These are phyloP conservation scores for Hafferia zeledoni DNA, from an alignment of 2,797 vertebrate genomes.

Conservation along the genomic window DNA sequence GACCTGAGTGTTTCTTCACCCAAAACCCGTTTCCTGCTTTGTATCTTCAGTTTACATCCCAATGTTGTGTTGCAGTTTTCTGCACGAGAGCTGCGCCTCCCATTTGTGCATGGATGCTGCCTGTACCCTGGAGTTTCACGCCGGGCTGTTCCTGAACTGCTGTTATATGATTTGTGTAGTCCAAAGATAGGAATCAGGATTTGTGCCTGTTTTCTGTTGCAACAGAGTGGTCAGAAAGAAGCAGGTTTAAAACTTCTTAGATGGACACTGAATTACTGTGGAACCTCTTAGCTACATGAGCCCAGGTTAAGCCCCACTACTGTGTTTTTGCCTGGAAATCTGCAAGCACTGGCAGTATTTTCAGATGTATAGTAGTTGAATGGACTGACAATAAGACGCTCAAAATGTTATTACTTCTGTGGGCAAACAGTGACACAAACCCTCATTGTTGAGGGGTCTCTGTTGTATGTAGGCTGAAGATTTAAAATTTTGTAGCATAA, in stretches of 20 bases:
- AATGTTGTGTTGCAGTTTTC: neutral
- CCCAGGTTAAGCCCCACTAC: neutral
- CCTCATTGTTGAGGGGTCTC: neutral
- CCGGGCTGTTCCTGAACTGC: neutral
- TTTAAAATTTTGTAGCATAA: neutral
- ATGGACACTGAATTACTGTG: neutral
- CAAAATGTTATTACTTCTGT: neutral
- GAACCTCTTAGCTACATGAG: neutral
- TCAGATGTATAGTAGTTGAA: neutral
- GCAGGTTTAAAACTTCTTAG: neutral
- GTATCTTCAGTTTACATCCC: neutral
- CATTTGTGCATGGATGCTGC: rapidly evolving
- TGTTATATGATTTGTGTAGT: neutral
- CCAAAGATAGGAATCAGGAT: neutral
- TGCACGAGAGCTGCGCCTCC: neutral
- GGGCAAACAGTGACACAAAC: neutral
- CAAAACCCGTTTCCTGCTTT: neutral
- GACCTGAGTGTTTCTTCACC: neutral
- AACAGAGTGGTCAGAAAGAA: neutral
- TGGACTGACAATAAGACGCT: neutral
- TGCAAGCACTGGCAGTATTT: neutral
- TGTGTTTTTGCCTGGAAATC: neutral
- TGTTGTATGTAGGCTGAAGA: neutral
- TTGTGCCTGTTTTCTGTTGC: neutral
- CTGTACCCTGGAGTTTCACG: neutral